Base-by-base conservation (phyloP, 2,888 invertebrate genomes). In the Cataglyphis rosenhaueri region DNA sequence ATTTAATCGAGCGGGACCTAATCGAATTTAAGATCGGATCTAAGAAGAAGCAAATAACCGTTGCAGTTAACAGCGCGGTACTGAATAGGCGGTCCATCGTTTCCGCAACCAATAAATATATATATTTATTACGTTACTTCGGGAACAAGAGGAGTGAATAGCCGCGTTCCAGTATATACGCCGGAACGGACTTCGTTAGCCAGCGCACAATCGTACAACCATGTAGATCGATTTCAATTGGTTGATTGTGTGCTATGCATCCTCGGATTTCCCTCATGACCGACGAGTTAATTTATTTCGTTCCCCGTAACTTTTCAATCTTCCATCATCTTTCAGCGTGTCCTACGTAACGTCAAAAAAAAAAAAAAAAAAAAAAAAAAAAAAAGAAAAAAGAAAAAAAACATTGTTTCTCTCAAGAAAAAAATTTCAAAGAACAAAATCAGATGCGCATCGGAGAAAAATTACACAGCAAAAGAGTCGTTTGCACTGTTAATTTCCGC, bases 211-310 rank as follows among this genome's bases (percentile, higher is more conserved):
- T 48, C 1, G 48, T 75, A 32, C 52, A 52, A 44, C 18, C 48
- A 48, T 21, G n/a, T 35, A 75, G 75, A 64, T 75, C 38, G 52
- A 75, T 75, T 75, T 75, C 75, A 75, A 75, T 75, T 64, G 64
- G 52, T 64, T 52, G 75, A 75, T 75, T 64, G 64, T 64, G 64
- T 75, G 38, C 48, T 74, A 21, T 62, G 74, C 52, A 64, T 64
- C 52, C 64, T 75, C 75, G 35, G 35, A 75, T 75, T 64, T 75
- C 38, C 25, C 38, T 55, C 64, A 64, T 64, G 75, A 48, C 35
- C 48, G 35, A 52, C 35, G 48, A 75, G 64, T 64, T 55, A 64
- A 64, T 75, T 64, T 38, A 75, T 75, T 75, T 75, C 52, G 64
- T 64, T 75, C 9, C 15, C 35, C 35, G 9, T 35, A 52, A 52